These are phyloP conservation scores for Lepidocyrtinus sp. DNA, from an alignment of 2,888 invertebrate species.

Conservation along the genomic window DNA sequence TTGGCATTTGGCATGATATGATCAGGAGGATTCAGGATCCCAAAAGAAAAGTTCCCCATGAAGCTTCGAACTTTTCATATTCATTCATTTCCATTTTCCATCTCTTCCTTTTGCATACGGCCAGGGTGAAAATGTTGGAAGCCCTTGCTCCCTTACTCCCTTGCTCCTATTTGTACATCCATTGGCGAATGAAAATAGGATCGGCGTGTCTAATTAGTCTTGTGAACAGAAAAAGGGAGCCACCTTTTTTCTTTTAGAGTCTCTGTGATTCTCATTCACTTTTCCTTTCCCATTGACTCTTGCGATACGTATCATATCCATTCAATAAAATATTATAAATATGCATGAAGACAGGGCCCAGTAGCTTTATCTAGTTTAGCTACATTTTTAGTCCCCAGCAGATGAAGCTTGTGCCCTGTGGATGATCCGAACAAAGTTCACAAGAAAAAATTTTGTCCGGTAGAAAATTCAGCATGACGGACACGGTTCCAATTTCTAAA, in stretches of 20 bases:
- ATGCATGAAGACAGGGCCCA: background rate
- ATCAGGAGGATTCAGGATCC: too few species aligned
- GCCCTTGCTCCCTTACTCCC: too few species aligned
- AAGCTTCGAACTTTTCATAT: too few species aligned
- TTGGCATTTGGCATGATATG: too few species aligned
- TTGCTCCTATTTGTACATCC: slow-evolving; percentile 47
- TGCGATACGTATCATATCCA: slow-evolving; percentile 20
- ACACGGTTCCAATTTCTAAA: slow-evolving; percentile 66
- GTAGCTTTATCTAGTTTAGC: slow-evolving; percentile 2
- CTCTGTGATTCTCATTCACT: slow-evolving; percentile 36
- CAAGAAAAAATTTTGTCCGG: slow-evolving; percentile 62
- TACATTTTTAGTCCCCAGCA: slow-evolving; percentile 18
- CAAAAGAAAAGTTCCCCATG: too few species aligned
- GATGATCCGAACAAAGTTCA: slow-evolving; percentile 30
- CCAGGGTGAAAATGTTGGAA: background rate
- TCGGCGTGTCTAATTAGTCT: slow-evolving; percentile 66
- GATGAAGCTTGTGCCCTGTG: slow-evolving; percentile 59
- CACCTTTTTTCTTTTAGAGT: slow-evolving; percentile 50
- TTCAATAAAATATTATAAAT: slow-evolving; percentile 17
- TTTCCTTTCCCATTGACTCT: slow-evolving; percentile 3
- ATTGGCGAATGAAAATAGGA: slow-evolving; percentile 61
- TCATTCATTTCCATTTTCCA: slow-evolving; percentile 12
- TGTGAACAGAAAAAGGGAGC: slow-evolving; percentile 63
- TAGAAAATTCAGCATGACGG: slow-evolving; percentile 68
- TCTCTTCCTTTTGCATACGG: background rate